Evolutionary conservation across 2,113 vertebrate species (phyloP), one percentile per base, ranked within the genome.

Genomic region (Columbina picui): DNA sequence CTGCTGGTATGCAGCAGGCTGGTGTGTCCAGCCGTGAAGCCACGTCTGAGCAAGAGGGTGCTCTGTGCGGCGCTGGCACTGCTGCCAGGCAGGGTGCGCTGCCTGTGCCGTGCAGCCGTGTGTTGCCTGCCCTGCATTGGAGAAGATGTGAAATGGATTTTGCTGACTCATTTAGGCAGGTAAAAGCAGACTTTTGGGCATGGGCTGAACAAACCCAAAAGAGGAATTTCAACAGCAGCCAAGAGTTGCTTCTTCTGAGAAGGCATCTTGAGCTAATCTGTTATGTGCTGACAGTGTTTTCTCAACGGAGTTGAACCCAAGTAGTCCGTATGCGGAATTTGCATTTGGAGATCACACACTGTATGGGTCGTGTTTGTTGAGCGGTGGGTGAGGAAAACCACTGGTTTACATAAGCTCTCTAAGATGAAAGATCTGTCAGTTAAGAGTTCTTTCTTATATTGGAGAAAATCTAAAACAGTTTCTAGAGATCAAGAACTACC

Each of bases 101-200:
- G 20, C n/a, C 22, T 17, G 6, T 43, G 39, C 39, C 1, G 1
- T 21, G 47, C 25, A 57, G 41, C 1, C 0, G 1, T 45, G 8
- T 4, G 2, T 29, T 79, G 50, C 27, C 41, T 38, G 14, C 8
- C 3, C 16, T 52, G 41, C 2, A 0, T 16, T 82, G 50, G 32
- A 32, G 13, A 75, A 30, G n/a, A 64, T 36, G 10, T 76, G 27
- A 76, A 76, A 50, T 39, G 47, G 52, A n/a, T 71, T 80, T 87
- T 92, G 56, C 76, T 83, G 60, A 49, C 26, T 78, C 29, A 19
- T 38, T 89, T 49, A 49, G n/a, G 38, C 36, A 74, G 52, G 55
- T 74, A 50, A 78, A 89, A 93, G 4, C 17, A 71, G 49, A 34
- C 13, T 67, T 81, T 82, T 0, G 1, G 32, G 23, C 36, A 69